Conservation (phyloP, 2,797 vertebrate species). For the Acropternis orthonyx region DNA sequence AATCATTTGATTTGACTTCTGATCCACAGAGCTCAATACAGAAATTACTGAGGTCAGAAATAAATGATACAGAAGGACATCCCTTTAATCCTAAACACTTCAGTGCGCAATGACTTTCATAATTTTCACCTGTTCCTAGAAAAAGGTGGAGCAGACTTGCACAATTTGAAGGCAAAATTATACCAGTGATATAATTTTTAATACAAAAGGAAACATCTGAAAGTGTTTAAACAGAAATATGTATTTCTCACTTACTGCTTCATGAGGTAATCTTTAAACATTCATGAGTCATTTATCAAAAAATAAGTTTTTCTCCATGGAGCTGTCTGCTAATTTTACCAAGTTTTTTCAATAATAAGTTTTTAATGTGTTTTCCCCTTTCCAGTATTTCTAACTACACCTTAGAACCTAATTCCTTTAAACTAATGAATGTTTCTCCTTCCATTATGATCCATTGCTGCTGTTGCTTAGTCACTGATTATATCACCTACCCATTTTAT, state of each 20-base stretch:
- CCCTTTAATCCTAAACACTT: not conserved
- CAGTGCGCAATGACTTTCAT: not conserved
- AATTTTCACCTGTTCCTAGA: not conserved
- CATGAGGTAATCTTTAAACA: not conserved
- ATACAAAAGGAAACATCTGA: not conserved
- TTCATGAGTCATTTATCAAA: not conserved
- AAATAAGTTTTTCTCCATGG: not conserved
- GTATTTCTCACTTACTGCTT: not conserved
- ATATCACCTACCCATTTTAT: not conserved
- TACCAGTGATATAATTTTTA: not conserved
- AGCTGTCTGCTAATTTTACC: not conserved
- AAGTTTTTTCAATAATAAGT: not conserved
- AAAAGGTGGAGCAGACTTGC: not conserved
- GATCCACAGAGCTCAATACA: not conserved
- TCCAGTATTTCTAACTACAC: not conserved
- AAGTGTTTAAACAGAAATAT: not conserved
- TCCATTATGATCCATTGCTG: not conserved
- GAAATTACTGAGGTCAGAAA: not conserved
- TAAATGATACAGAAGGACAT: not conserved
- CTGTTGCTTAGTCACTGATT: not conserved
- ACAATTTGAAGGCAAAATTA: constrained; percentile 6
- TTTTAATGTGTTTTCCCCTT: not conserved
- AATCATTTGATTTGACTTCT: not conserved
- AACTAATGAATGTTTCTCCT: not conserved
- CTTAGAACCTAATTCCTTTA: constrained; percentile 3